phyloP scores from a whole-genome alignment of 2,113 vertebrate species.

The Pithys albifrons region DNA sequence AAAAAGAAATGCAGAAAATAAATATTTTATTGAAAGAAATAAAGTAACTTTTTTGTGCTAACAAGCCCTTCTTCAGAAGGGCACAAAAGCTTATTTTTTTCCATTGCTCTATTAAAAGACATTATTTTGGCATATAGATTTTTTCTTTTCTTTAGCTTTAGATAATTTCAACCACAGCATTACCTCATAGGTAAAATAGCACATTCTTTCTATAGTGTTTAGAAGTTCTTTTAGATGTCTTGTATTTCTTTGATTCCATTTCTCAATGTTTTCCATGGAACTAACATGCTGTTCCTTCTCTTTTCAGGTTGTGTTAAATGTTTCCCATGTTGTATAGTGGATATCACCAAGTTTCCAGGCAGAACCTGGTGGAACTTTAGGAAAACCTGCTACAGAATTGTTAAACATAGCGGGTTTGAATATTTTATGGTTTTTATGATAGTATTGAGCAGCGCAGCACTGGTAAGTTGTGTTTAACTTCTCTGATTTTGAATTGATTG shows the following conservation, averaged over 20 bases:
- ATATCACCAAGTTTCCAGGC: slow-evolving; percentile 73
- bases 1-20: neutral
- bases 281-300: neutral
- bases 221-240: neutral
- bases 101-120: neutral
- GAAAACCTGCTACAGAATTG: slow-evolving; percentile 92
- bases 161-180: neutral
- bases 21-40: neutral
- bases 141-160: neutral
- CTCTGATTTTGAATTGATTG: neutral
- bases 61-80: neutral
- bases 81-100: neutral
- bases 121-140: neutral
- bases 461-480: slow-evolving; percentile 77
- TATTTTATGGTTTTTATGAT: slow-evolving; percentile 96
- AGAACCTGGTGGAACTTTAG: slow-evolving; percentile 86
- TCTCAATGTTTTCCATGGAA: neutral
- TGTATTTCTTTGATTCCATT: neutral
- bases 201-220: neutral
- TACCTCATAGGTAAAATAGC: neutral
- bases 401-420: slow-evolving; percentile 94
- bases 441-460: slow-evolving; percentile 89
- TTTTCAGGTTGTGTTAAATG: slow-evolving; percentile 76
- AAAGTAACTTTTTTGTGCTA: neutral
- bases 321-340: slow-evolving; percentile 73